Evolutionary conservation across 1,140 invertebrate genomes (phyloP).

Genomic region (Bradynema listronoti): DNA sequence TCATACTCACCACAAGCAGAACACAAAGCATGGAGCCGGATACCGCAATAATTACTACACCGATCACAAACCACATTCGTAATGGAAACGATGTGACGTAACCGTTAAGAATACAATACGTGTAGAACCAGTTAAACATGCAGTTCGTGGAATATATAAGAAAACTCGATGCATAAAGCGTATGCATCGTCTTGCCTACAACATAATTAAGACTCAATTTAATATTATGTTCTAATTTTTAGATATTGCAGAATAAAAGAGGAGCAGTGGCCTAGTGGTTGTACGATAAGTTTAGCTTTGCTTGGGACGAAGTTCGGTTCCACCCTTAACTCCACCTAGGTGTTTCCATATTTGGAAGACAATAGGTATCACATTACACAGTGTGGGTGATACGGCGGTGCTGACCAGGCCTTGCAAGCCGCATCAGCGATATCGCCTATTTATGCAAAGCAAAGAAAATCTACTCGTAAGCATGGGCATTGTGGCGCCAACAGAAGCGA

Average conservation of each 20-base stretch:
- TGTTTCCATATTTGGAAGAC: too few species aligned
- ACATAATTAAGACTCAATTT: neutral
- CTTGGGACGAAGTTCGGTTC: too few species aligned
- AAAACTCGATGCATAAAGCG: conserved; percentile 51
- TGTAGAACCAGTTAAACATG: conserved; percentile 50
- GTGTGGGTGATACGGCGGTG: too few species aligned
- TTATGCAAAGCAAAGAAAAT: too few species aligned
- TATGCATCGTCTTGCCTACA: conserved; percentile 40
- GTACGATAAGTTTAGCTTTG: too few species aligned
- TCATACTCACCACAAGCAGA: conserved; percentile 38
- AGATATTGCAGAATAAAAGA: conserved; percentile 3
- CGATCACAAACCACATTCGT: conserved; percentile 48
- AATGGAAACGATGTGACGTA: conserved; percentile 51
- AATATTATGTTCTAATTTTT: too few species aligned
- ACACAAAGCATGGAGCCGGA: conserved; percentile 50
- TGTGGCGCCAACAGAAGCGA: conserved; percentile 44
- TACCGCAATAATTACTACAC: conserved; percentile 40
- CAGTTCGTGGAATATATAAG: conserved; percentile 49
- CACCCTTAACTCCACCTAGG: too few species aligned
- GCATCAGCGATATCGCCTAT: too few species aligned
- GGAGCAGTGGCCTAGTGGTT: neutral
- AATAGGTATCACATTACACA: too few species aligned
- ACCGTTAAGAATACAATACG: conserved; percentile 42
- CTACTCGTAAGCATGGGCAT: conserved; percentile 47
- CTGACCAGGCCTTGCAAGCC: too few species aligned